Conservation (phyloP, 2,888 invertebrate species). For the Anoplius nigerrimus region DNA sequence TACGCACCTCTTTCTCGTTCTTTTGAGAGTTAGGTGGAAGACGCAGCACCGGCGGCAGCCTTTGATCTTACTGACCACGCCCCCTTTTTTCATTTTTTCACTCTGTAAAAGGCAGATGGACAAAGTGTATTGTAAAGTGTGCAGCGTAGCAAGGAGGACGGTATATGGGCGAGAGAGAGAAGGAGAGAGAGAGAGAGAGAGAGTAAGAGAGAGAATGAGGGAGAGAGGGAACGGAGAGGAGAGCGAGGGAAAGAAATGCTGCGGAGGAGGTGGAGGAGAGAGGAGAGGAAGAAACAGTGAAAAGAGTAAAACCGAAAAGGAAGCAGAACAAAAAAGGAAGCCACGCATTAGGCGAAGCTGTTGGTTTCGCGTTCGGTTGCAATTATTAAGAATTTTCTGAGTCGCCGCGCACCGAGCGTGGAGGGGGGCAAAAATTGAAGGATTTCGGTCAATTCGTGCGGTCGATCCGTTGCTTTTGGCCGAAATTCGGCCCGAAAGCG, state of each 20-base stretch:
- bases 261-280: constrained; percentile 21
- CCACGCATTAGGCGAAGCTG: constrained; percentile 53
- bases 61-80: constrained; percentile 74
- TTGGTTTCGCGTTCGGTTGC: constrained; percentile 72
- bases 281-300: constrained; percentile 17
- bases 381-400: constrained; percentile 72
- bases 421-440: constrained; percentile 9
- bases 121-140: constrained; percentile 76
- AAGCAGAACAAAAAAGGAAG: constrained; percentile 17
- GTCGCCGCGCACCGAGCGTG: constrained; percentile 45
- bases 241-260: constrained; percentile 10
- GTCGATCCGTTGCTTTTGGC: constrained; percentile 59
- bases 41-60: constrained; percentile 67
- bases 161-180: constrained; percentile 8
- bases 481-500: no score
- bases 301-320: constrained; percentile 4
- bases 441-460: constrained; percentile 69
- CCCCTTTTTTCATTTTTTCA: constrained; percentile 75
- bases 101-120: constrained; percentile 76
- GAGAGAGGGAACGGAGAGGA: background rate
- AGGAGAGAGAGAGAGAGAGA: constrained; percentile 1
- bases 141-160: constrained; percentile 66
- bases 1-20: constrained; percentile 52
- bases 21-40: constrained; percentile 50
- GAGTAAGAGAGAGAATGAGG: background rate